phyloP scores from a whole-genome alignment of 2,888 invertebrate species.

The Drosophila putrida region DNA sequence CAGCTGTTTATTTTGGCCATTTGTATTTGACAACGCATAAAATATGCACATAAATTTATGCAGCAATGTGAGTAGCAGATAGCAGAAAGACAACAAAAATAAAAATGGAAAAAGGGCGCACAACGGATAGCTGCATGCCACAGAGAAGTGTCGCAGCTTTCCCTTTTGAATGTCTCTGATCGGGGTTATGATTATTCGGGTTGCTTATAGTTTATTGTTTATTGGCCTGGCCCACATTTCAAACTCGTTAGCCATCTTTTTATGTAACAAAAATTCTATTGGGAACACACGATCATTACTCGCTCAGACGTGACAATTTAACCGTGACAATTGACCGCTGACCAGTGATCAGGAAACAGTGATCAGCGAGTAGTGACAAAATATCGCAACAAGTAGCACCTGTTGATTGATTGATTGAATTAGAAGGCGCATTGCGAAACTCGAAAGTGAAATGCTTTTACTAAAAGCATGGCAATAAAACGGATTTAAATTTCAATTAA shows the following conservation, averaged over 20 bases:
- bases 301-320: slow-evolving; percentile 28
- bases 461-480: slow-evolving; percentile 48
- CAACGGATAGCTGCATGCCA: slow-evolving; percentile 57
- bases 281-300: slow-evolving; percentile 29
- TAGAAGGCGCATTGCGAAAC: slow-evolving; percentile 46
- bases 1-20: slow-evolving; percentile 64
- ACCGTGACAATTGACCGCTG: slow-evolving; percentile 20
- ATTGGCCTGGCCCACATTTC: slow-evolving; percentile 54
- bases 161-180: slow-evolving; percentile 68
- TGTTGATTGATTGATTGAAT: slow-evolving; percentile 27
- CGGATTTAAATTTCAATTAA: slow-evolving; percentile 71
- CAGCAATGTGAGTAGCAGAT: slow-evolving; percentile 35
- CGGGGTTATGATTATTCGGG: slow-evolving; percentile 57
- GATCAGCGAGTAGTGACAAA: slow-evolving; percentile 12
- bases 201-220: slow-evolving; percentile 36
- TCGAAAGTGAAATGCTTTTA: slow-evolving; percentile 77
- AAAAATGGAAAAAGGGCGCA: slow-evolving; percentile 34
- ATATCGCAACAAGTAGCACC: slow-evolving; percentile 20
- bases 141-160: slow-evolving; percentile 71
- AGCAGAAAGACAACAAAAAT: slow-evolving; percentile 9
- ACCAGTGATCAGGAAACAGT: slow-evolving; percentile 14
- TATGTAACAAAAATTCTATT: slow-evolving; percentile 58
- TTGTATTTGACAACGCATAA: slow-evolving; percentile 69
- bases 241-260: slow-evolving; percentile 35
- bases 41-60: slow-evolving; percentile 69